Evolutionary conservation across 92 coral and sea anemone species (phyloP), one percentile per base, ranked within the genome.

Genomic region (Phenganax stokvisi): DNA sequence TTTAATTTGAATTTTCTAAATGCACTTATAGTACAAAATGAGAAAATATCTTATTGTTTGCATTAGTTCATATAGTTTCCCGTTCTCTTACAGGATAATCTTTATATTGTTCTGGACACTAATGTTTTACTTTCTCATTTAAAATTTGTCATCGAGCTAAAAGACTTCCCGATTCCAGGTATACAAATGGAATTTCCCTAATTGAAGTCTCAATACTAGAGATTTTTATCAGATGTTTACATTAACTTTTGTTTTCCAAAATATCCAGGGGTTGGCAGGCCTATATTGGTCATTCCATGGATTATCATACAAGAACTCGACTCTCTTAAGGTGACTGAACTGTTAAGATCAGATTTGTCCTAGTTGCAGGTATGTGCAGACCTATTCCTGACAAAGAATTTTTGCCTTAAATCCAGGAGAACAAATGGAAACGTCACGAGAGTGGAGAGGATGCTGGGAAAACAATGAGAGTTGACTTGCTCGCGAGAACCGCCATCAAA

Each of bases 151-250:
- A 85, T 87, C 16, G 99, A 96, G 82, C 77, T 96, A 12, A 96
- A 92, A 69, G 99, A 96, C 84, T 88, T 84, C 29, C 99, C 99
- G 5, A 84, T 96, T 20, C 92, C 92, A 96, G 99, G 98, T 93
- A 74, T 13, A 9, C 20, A 71, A 8, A 57, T 20, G 29, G 8
- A 8, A 20, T 55, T 30, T 10, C 16, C 44, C 27, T 0, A 29
- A 12, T 6, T 47, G 0, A 83, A 3, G 31, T 76, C 0, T 13
- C 16, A 7, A 1, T 82, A 7, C 9, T 11, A 52, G 25, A 56
- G 71, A 28, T 29, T 31, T 20, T 77, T 77, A 29, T 64, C 25
- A 6, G 25, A 16, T 9, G 30, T 54, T 6, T 27, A 55, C 30
- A 74, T 3, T 20, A 20, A 20, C 25, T 20, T 20, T 16, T 16